Base-by-base conservation (phyloP, 2,797 vertebrate genomes). In the Galagoides demidoff region DNA sequence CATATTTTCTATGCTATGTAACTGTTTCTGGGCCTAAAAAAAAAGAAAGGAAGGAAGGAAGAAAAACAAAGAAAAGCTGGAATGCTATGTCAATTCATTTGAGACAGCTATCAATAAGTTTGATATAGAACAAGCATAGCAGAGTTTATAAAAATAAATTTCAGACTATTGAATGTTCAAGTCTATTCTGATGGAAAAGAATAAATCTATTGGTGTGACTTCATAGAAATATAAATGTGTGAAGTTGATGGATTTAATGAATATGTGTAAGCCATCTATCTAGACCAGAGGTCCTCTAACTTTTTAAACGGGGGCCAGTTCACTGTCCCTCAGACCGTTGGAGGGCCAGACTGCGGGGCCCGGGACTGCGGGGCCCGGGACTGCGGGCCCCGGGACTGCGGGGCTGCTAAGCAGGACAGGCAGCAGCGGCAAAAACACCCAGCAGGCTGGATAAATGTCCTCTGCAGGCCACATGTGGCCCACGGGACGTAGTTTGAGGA, bases 121-220 rank as follows among this genome's bases (percentile, higher is more conserved):
- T 71, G 22, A 37, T 43, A 77, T 64, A 90, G 90, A 89, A 89
- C 19, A 89, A 76, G 85, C 82, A 92, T 8, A 64, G 22, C 10
- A 45, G 19, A 66, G 13, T 73, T n/a, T 83, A 78, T 63, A 17
- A 82, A 94, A 95, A 85, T 83, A 86, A 90, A 83, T 23, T 4
- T 83, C 82, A 73, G 31, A 61, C n/a, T 91, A 63, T 19, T 29
- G 4, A 68, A 70, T 71, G n/a, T 19, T 4, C 57, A 34, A 57
- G 10, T 85, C 39, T 89, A 43, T 49, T 61, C 59, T 92, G 8
- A 52, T 29, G 34, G 37, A 70, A 83, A 89, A 39, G 27, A 49
- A 76, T 20, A 49, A 89, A 49, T 22, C 37, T 73, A 57, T 49
- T 39, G 70, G 16, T 3, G 52, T 70, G 57, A 49, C 22, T n/a